These are phyloP conservation scores for Spinibarbus caldwelli DNA, from an alignment of 2,797 vertebrate species.

Conservation along the genomic window DNA sequence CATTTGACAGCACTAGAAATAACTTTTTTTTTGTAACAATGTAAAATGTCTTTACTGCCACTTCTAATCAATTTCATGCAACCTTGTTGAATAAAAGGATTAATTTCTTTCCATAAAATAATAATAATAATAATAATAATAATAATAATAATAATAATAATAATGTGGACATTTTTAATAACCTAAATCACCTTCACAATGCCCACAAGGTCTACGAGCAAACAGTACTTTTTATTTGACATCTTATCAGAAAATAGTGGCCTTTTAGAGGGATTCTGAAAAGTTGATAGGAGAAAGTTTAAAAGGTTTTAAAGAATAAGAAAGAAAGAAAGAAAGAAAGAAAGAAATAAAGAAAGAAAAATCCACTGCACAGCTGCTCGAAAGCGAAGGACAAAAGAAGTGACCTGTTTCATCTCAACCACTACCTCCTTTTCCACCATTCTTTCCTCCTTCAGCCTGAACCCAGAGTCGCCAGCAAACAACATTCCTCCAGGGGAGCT, in stretches of 20 bases:
- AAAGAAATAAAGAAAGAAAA: not conserved
- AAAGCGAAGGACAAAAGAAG: slow-evolving; percentile 49
- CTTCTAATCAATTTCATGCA: no score
- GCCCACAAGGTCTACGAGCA: not conserved
- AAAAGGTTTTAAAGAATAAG: not conserved
- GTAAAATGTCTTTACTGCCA: no score
- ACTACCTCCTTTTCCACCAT: slow-evolving; percentile 5
- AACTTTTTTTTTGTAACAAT: no score
- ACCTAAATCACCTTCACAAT: not conserved
- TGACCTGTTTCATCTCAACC: slow-evolving; percentile 54
- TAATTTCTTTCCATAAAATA: no score
- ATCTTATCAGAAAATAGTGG: not conserved
- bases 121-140: not conserved
- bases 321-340: not conserved
- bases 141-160: not conserved
- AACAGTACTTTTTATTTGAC: not conserved
- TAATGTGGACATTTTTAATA: not conserved
- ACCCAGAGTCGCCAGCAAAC: slow-evolving; percentile 57
- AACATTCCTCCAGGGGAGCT: slow-evolving; percentile 59
- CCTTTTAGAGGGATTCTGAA: not conserved
- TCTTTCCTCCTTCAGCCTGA: slow-evolving; percentile 12
- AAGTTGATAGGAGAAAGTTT: not conserved
- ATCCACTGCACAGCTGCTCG: slow-evolving; percentile 57
- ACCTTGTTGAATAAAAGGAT: no score
- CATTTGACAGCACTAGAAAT: no score